A percentile compares a stretch with the other conserved stretches of the same genome.
Conservation (phyloP, 2,113 vertebrate genomes). For the Nothoprocta perdicaria region DNA sequence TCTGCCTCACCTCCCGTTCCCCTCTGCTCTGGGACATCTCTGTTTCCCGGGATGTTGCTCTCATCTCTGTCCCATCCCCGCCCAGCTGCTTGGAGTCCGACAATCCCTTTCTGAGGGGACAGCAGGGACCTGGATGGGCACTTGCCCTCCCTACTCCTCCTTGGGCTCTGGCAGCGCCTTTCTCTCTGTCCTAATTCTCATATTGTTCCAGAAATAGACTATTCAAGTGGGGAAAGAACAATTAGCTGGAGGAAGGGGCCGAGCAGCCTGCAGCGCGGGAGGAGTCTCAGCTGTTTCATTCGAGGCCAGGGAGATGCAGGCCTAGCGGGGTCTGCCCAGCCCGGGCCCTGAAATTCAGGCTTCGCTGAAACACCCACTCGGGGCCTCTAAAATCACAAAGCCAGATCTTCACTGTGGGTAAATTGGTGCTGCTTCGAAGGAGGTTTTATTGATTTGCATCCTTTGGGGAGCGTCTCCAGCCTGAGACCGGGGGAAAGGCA, state of each 20-base stretch:
- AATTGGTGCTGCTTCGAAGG: background rate
- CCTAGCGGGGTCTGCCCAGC: background rate
- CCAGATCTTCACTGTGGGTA: background rate
- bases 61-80: background rate
- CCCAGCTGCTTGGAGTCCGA: background rate
- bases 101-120: background rate
- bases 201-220: slow-evolving; percentile 64
- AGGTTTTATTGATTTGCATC: background rate
- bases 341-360: background rate
- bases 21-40: background rate
- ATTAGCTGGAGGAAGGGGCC: slow-evolving; percentile 35
- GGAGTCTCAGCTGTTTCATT: slow-evolving; percentile 13
- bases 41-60: background rate
- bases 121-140: background rate
- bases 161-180: slow-evolving; percentile 10
- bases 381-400: background rate
- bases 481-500: background rate
- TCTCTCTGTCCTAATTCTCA: slow-evolving; percentile 38
- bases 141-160: background rate
- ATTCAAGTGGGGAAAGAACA: slow-evolving; percentile 58
- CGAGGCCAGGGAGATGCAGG: background rate
- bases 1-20: background rate
- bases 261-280: slow-evolving; percentile 23
- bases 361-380: background rate
- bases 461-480: background rate